Evolutionary conservation across 2,113 vertebrate species (phyloP).

Genomic region (Prunella himalayana): DNA sequence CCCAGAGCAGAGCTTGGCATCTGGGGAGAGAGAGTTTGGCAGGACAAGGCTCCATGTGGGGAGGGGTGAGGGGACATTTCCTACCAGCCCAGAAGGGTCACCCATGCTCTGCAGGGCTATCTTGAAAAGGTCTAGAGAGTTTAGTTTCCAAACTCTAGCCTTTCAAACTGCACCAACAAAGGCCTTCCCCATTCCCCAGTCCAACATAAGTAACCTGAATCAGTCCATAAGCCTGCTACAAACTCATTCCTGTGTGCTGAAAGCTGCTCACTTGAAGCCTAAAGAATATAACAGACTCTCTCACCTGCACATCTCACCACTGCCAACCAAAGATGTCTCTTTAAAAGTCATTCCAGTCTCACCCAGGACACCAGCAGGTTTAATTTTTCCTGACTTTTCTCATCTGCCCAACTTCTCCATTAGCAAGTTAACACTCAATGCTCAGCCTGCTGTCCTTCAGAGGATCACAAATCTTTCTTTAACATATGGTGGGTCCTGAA

Average conservation of each 20-base stretch:
- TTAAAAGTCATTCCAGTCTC: background rate
- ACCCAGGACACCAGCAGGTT: background rate
- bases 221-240: background rate
- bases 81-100: background rate
- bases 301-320: background rate
- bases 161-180: background rate
- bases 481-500: background rate
- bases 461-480: background rate
- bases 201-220: background rate
- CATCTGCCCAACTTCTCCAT: background rate
- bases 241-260: background rate
- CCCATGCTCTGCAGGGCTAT: background rate
- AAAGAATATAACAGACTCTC: background rate
- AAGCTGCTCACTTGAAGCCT: background rate
- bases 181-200: background rate
- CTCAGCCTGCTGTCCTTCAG: background rate
- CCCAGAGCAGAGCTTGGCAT: background rate
- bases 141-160: background rate
- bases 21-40: slow-evolving; percentile 15
- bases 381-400: background rate
- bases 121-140: background rate
- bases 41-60: background rate
- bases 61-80: background rate
- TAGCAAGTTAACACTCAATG: background rate
- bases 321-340: background rate